Percentiles rank a stretch among this genome's conserved stretches.
These are phyloP conservation scores for Choloepus didactylus DNA, from an alignment of 2,797 vertebrate species.

Conservation along the genomic window DNA sequence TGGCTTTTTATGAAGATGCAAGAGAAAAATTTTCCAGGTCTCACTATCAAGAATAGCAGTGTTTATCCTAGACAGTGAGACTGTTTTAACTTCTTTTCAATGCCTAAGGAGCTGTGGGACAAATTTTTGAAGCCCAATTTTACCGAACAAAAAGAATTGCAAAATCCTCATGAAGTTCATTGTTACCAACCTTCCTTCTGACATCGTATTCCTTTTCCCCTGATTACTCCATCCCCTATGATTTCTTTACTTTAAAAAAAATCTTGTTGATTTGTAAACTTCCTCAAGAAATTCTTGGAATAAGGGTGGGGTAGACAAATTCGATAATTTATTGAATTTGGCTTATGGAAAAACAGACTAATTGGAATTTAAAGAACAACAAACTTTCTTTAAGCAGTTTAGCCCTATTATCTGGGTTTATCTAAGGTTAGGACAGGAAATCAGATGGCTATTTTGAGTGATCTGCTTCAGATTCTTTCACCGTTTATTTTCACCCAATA, in stretches of 20 bases:
- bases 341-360: conserved; percentile 28
- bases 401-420: neutral
- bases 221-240: neutral
- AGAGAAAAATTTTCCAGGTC: conserved; percentile 46
- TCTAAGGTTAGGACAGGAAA: conserved; percentile 29
- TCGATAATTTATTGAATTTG: neutral
- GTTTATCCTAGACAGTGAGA: conserved; percentile 37
- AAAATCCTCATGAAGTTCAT: conserved; percentile 31
- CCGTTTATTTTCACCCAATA: conserved; percentile 55
- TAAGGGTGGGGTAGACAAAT: neutral
- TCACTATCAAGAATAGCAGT: neutral
- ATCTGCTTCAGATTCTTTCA: conserved; percentile 52
- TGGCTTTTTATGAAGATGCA: neutral
- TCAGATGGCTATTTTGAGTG: conserved; percentile 30
- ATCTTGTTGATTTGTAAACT: conserved; percentile 3
- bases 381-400: conserved; percentile 53
- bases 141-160: conserved; percentile 41
- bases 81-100: conserved; percentile 28
- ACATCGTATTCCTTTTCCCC: neutral
- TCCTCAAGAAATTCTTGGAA: conserved; percentile 2
- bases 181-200: neutral
- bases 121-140: conserved; percentile 30
- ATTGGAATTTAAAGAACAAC: conserved; percentile 38
- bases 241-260: neutral
- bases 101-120: neutral